Percentiles rank a stretch among this genome's conserved stretches.
Conservation (phyloP, 2,113 vertebrate species). For the Melanostigma gelatinosum region DNA sequence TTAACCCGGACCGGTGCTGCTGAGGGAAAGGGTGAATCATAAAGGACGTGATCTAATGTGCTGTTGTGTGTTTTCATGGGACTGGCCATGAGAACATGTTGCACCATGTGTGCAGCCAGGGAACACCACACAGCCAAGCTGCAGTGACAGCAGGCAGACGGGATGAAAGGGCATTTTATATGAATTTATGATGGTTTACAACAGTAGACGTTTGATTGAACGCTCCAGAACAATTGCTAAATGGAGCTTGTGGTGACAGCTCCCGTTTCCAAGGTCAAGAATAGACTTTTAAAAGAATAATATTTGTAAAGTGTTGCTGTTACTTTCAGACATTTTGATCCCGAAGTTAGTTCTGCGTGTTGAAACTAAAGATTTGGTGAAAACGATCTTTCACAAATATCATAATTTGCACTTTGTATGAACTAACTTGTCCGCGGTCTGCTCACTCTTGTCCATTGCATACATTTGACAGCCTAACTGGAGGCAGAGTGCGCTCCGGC, state of each 20-base stretch:
- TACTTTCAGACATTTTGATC: background rate
- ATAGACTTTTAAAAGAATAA: background rate
- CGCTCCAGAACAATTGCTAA: background rate
- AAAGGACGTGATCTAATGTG: conserved; percentile 56
- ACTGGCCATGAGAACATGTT: conserved; percentile 45
- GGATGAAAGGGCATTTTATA: conserved; percentile 9
- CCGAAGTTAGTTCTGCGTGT: background rate
- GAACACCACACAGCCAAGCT: conserved; percentile 9
- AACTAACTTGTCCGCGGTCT: background rate
- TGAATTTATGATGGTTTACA: background rate
- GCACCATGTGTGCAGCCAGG: conserved; percentile 44
- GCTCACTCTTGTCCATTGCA: background rate
- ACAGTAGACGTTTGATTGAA: background rate
- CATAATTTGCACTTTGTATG: background rate
- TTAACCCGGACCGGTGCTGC: conserved; percentile 45
- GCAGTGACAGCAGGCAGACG: conserved; percentile 23
- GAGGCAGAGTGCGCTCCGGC: background rate
- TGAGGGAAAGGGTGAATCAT: conserved; percentile 76
- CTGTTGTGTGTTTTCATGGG: conserved; percentile 37
- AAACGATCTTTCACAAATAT: background rate
- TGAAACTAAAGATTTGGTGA: background rate
- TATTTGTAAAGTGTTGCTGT: background rate
- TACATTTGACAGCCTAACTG: no score
- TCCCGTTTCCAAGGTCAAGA: background rate
- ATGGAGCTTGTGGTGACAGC: background rate